Evolutionary conservation across 2,113 vertebrate genomes (phyloP), one percentile per base, ranked within the genome.

Genomic region (Eupsittula cactorum): DNA sequence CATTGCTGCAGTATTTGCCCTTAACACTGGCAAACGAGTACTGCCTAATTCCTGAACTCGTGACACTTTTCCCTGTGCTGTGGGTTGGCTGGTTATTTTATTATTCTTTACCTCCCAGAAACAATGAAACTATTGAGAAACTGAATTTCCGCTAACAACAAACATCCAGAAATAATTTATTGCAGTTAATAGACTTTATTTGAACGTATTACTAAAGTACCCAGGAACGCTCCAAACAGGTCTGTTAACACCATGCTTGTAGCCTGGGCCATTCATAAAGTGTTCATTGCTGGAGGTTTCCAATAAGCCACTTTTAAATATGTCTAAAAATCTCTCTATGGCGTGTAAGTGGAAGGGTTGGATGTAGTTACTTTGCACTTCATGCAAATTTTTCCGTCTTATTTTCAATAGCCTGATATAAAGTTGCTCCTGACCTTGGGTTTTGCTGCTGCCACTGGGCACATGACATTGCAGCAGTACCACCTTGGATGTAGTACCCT

Each of bases 201-300:
- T 78, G 53, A 91, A 81, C 96, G 67, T 90, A 87, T 91, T 97
- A 82, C 44, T 82, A 82, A 33, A 86, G 71, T 77, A 93, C 23
- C n/a, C 19, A 42, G 77, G 68, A 82, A 82, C 68, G 16, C 83
- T 82, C 80, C 86, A 59, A 91, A 78, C 17, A 88, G 84, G 52
- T 96, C 70, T 96, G 24, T 62, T 80, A 65, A 64, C 28, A 50
- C 75, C 14, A 12, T 37, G 31, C 70, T 97, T 94, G 90, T 88
- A 90, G 93, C 35, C 27, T 47, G 76, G 67, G 76, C 41, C 90
- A 47, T 39, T 87, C 65, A 24, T 10, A 50, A 94, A 86, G 44
- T 60, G 37, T 85, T 71, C 68, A 44, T 35, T 63, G 15, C 60
- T 86, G 52, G 75, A 87, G 79, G 76, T 50, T 75, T 97, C 53